Percentiles rank a stretch among this genome's conserved stretches.
These are phyloP conservation scores for Pachypsylla venusta DNA, from an alignment of 1,140 invertebrate genomes.

Conservation along the genomic window DNA sequence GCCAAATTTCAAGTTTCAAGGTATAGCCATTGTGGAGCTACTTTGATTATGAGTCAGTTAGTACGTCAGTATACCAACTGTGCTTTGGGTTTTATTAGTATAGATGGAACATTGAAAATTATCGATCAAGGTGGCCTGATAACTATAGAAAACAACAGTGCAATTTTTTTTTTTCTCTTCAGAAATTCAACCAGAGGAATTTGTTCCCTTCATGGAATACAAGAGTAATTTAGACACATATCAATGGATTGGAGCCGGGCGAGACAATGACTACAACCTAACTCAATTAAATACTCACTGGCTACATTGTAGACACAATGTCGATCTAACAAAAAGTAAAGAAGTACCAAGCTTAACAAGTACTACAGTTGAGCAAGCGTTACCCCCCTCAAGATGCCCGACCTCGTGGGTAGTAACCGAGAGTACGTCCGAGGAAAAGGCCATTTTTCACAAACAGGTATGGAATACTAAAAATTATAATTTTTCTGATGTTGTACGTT, in stretches of 20 bases:
- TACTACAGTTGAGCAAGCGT: conserved; percentile 25
- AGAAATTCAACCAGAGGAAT: conserved; percentile 63
- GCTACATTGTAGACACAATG: conserved; percentile 29
- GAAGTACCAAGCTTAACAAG: not conserved
- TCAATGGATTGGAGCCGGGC: conserved; percentile 89
- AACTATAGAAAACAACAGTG: too few species aligned
- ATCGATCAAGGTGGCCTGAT: too few species aligned
- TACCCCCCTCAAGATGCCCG: conserved; percentile 45
- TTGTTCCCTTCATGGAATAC: conserved; percentile 85
- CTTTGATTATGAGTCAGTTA: too few species aligned
- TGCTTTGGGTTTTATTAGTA: too few species aligned
- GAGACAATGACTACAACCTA: conserved; percentile 72
- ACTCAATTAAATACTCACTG: not conserved
- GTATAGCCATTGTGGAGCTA: too few species aligned
- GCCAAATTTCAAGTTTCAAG: too few species aligned
- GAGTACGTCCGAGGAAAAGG: conserved; percentile 58
- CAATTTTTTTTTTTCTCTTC: too few species aligned
- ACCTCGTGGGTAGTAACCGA: conserved; percentile 66
- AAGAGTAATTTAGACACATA: conserved; percentile 57
- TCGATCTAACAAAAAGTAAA: not conserved
- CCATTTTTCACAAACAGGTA: conserved; percentile 60
- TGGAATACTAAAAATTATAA: too few species aligned
- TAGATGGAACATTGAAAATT: too few species aligned
- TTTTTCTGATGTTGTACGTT: too few species aligned
- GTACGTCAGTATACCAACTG: too few species aligned